Conservation (phyloP, 2,113 vertebrate genomes). For the Antigone vipio region DNA sequence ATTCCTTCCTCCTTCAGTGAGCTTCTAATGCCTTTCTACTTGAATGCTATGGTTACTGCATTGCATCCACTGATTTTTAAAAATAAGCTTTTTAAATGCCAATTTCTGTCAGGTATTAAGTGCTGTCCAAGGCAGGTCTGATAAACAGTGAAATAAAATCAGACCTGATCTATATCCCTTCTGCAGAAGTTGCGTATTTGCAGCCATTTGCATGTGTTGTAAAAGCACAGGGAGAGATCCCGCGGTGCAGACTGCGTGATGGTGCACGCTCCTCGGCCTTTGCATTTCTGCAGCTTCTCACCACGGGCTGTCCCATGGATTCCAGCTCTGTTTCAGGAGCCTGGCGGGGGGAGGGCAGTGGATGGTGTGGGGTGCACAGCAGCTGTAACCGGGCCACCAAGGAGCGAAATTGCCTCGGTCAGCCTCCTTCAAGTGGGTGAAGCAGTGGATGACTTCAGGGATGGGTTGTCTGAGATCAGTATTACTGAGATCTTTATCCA, state of each 20-base stretch:
- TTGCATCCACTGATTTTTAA: neutral
- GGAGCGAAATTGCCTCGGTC: neutral
- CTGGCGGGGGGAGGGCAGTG: neutral
- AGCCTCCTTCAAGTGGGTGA: neutral
- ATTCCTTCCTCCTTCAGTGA: neutral
- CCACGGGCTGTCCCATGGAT: rapidly evolving
- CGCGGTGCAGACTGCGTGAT: rapidly evolving
- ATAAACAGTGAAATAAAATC: neutral
- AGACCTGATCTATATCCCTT: neutral
- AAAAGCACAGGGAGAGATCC: neutral
- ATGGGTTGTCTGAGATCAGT: neutral
- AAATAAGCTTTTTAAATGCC: neutral
- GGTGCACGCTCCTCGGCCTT: neutral
- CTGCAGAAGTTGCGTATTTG: neutral
- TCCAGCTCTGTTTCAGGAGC: neutral
- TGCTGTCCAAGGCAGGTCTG: neutral
- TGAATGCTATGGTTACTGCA: neutral
- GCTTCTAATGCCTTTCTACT: neutral
- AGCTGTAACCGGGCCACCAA: neutral
- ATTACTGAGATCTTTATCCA: neutral
- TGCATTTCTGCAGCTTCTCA: neutral
- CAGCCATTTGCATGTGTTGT: neutral
- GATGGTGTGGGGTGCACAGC: neutral
- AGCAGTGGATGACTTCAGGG: neutral
- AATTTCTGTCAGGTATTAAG: neutral